phyloP scores from a whole-genome alignment of 1,140 invertebrate genomes.

The Drosophila eugracilis region DNA sequence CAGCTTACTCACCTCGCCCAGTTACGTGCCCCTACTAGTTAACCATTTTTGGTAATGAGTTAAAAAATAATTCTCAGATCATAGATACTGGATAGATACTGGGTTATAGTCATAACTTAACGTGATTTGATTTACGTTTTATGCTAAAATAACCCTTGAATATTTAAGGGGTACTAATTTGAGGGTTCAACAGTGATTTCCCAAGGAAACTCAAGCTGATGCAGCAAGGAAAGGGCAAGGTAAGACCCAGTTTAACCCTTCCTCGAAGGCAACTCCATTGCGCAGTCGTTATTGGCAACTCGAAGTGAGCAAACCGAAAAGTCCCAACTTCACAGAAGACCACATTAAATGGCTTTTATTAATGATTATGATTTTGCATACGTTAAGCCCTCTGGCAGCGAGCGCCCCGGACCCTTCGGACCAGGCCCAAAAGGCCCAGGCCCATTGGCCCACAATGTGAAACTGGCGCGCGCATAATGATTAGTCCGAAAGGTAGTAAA shows the following conservation, averaged over 20 bases:
- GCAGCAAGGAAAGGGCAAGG: background rate
- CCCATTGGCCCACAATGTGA: constrained; percentile 40
- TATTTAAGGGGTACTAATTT: too few relatives aligned
- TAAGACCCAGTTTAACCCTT: background rate
- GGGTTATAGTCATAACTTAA: too few relatives aligned
- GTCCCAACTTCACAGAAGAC: constrained; percentile 46
- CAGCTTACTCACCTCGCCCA: too few relatives aligned
- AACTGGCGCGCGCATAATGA: constrained; percentile 60
- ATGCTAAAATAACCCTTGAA: too few relatives aligned
- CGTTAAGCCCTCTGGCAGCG: constrained; percentile 43
- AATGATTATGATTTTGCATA: constrained; percentile 76
- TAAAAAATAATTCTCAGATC: too few relatives aligned
- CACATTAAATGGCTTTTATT: constrained; percentile 76
- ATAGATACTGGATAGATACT: too few relatives aligned
- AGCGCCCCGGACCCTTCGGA: constrained; percentile 14
- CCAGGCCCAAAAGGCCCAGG: background rate
- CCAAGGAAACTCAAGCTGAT: background rate
- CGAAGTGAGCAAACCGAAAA: constrained; percentile 10
- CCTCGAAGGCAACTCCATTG: background rate
- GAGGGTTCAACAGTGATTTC: too few relatives aligned
- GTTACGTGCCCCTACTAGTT: too few relatives aligned
- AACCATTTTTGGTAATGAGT: too few relatives aligned
- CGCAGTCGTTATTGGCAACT: constrained; percentile 13
- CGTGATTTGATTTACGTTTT: too few relatives aligned
- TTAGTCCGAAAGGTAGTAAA: constrained; percentile 30